A percentile compares a stretch with the other conserved stretches of the same genome.
Conservation (phyloP, 1,140 invertebrate genomes). For the Lasaia peninsularis region DNA sequence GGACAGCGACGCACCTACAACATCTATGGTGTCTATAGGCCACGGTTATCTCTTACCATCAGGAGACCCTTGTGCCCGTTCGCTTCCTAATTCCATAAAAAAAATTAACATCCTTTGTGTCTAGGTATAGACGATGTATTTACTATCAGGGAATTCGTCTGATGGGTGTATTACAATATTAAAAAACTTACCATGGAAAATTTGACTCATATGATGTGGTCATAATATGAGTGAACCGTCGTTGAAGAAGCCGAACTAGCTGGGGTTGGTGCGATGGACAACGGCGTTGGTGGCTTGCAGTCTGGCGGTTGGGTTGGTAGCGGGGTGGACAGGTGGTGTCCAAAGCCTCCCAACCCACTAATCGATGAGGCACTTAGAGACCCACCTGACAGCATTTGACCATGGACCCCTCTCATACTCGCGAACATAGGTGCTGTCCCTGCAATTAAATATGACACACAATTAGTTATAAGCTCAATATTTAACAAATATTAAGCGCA, state of each 20-base stretch:
- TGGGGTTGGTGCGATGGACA: slow-evolving; percentile 36
- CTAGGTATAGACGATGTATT: no score
- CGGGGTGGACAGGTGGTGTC: slow-evolving; percentile 38
- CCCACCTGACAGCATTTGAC: slow-evolving; percentile 55
- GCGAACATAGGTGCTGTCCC: slow-evolving; percentile 57
- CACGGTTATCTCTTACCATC: no score
- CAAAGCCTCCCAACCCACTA: slow-evolving; percentile 47
- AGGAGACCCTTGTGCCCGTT: no score
- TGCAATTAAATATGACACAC: slow-evolving; percentile 17
- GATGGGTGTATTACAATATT: no score
- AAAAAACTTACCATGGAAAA: no score
- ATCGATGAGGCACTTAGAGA: slow-evolving; percentile 41
- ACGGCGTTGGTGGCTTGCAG: slow-evolving; percentile 51
- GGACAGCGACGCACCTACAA: no score
- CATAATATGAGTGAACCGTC: slow-evolving; percentile 45
- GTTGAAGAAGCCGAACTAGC: slow-evolving; percentile 38
- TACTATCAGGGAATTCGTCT: no score
- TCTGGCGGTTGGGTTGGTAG: slow-evolving; percentile 45
- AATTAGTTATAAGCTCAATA: no score
- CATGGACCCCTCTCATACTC: slow-evolving; percentile 56
- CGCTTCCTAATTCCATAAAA: no score
- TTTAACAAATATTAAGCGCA: no score
- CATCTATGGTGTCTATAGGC: no score
- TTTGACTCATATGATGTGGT: slow-evolving; percentile 34
- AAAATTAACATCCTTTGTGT: no score